phyloP scores from a whole-genome alignment of 2,888 invertebrate genomes.

The Microchrysa polita region DNA sequence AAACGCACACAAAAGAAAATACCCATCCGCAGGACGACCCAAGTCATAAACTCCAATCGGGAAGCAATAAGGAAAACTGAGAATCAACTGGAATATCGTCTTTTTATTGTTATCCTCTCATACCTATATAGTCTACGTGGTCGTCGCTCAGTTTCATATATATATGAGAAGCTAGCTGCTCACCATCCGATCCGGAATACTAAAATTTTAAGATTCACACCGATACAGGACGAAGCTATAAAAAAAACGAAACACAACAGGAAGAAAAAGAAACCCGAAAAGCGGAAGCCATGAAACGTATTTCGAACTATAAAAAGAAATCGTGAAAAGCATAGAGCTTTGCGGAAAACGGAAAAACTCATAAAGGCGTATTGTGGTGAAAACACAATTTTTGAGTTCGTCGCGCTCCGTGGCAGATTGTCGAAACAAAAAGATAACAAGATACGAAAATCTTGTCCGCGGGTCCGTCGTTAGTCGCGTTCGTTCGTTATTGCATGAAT shows the following conservation, averaged over 20 bases:
- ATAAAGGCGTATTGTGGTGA: not conserved
- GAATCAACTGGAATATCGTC: slow-evolving; percentile 3
- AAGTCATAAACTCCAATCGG: slow-evolving; percentile 40
- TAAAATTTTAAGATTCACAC: slow-evolving; percentile 39
- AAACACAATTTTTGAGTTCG: too few relatives aligned
- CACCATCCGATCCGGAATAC: slow-evolving; percentile 36
- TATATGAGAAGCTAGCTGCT: not conserved
- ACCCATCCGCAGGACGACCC: not conserved
- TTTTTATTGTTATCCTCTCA: slow-evolving; percentile 38
- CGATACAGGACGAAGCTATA: slow-evolving; percentile 7
- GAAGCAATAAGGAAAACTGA: slow-evolving; percentile 32
- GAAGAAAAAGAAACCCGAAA: too few relatives aligned
- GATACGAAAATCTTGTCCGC: not conserved
- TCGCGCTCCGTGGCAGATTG: too few relatives aligned
- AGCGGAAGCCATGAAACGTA: slow-evolving; percentile 9
- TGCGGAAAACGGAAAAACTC: not conserved
- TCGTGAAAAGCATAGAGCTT: not conserved
- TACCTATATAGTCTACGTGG: too few relatives aligned
- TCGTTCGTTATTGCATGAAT: too few relatives aligned
- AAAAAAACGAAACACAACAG: too few relatives aligned
- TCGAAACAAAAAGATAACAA: not conserved
- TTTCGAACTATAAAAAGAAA: slow-evolving; percentile 26
- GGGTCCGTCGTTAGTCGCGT: too few relatives aligned
- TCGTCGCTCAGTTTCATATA: too few relatives aligned
- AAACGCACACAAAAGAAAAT: not conserved